Evolutionary conservation across 1,140 invertebrate species (phyloP), one percentile per base, ranked within the genome.

Genomic region (Pemphigus obesinymphae): DNA sequence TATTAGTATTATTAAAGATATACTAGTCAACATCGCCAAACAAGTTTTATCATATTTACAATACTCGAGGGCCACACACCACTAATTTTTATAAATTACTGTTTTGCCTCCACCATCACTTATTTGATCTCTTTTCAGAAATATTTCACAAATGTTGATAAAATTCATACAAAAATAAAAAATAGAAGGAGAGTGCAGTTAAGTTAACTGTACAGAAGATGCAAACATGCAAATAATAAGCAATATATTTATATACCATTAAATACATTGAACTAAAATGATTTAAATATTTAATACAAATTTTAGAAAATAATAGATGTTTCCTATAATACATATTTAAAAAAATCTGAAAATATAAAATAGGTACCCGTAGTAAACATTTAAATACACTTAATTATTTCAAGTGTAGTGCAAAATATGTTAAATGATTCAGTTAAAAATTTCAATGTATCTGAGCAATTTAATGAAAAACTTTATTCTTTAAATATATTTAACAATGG

Each of bases 161-260:
- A 48, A 72, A 48, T 31, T 29, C 10, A 72, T 31, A 29, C 5
- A 29, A 17, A 70, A 43, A 70, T 26, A 45, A 26, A 37, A 70
- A 17, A 48, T 3, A 72, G 7, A 72, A 73, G 20, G 23, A 45
- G 7, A 50, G 70, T 73, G 70, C 43, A 73, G 70, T 73, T 29
- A 29, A 37, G 53, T 78, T 55, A 37, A 55, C 48, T 78, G 29
- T 40, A 55, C 31, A 55, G 50, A 53, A 26, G 23, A 55, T 78
- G 53, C 53, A 55, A 53, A 78, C 73, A 78, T 78, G 73, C 73
- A 58, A 53, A 78, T 78, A 34, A 78, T 78, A 78, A 78, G 73
- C 73, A 40, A 26, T 70, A 40, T 40, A 40, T 23, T 37, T 17
- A 45, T 70, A 70, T 45, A 70, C n/a, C 31, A 72, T 48, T 48